Percentiles rank a stretch among this genome's conserved stretches.
Conservation (phyloP, 2,113 vertebrate genomes). For the Corythornis vintsioides region DNA sequence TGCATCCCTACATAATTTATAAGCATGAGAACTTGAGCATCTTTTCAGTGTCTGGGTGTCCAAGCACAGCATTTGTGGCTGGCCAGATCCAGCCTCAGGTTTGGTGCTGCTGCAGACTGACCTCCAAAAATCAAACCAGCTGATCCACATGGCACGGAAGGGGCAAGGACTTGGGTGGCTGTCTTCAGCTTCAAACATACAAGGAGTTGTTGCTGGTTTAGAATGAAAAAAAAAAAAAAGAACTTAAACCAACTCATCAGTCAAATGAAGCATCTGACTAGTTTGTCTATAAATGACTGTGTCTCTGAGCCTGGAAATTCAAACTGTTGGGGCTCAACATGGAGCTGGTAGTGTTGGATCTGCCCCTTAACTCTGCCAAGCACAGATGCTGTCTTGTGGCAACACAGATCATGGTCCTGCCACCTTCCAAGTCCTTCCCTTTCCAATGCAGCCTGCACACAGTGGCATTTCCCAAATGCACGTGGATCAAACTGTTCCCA, state of each 20-base stretch:
- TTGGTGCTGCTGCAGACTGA: neutral
- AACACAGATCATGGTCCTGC: neutral
- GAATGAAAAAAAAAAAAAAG: neutral
- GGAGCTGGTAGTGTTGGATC: neutral
- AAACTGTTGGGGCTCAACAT: neutral
- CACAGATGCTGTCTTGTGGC: neutral
- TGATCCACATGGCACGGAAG: neutral
- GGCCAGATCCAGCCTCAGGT: neutral
- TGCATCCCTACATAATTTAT: neutral
- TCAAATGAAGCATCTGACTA: neutral
- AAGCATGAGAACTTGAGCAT: neutral
- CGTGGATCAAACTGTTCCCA: neutral
- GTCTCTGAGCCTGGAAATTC: neutral
- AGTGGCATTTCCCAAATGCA: neutral
- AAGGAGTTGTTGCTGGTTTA: neutral
- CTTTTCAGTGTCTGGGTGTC: neutral
- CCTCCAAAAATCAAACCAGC: neutral
- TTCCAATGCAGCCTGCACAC: fast-evolving
- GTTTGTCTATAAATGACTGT: neutral
- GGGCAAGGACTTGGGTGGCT: neutral
- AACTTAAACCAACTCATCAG: neutral
- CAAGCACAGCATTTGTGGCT: fast-evolving
- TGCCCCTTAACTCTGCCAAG: neutral
- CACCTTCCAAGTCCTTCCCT: neutral
- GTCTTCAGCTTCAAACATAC: neutral